Percentiles rank a stretch among this genome's conserved stretches.
Evolutionary conservation across 2,797 vertebrate species (phyloP).

Genomic region (Cossypha dichroa): DNA sequence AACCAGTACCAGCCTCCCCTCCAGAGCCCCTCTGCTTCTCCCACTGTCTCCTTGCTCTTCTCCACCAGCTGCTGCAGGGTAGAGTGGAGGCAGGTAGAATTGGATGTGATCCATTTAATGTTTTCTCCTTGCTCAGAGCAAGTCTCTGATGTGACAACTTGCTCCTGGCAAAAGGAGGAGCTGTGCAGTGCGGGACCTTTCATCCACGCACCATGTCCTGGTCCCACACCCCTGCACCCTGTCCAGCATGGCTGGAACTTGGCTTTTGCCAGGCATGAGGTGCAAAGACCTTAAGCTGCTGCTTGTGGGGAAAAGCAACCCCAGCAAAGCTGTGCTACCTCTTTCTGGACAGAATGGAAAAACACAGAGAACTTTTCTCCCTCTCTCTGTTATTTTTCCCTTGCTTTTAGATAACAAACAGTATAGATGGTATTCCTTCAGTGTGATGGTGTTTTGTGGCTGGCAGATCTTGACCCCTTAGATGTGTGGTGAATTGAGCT

Average conservation of each 20-base stretch:
- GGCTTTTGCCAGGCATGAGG: rapidly evolving
- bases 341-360: neutral
- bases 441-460: rapidly evolving
- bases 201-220: rapidly evolving
- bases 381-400: neutral
- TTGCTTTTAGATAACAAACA: neutral
- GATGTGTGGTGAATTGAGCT: neutral
- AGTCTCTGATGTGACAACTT: neutral
- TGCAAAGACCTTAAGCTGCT: neutral
- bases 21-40: neutral
- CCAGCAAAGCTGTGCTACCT: neutral
- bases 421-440: neutral
- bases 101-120: neutral
- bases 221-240: rapidly evolving
- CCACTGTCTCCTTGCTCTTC: neutral
- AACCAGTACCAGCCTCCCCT: neutral
- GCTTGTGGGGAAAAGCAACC: neutral
- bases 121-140: neutral
- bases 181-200: neutral
- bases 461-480: neutral
- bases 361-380: neutral
- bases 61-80: neutral
- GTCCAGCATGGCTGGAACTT: neutral
- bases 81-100: neutral
- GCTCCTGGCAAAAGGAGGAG: neutral